These are phyloP conservation scores for Rhinopomastus cyanomelas DNA, from an alignment of 2,113 vertebrate species.

Conservation along the genomic window DNA sequence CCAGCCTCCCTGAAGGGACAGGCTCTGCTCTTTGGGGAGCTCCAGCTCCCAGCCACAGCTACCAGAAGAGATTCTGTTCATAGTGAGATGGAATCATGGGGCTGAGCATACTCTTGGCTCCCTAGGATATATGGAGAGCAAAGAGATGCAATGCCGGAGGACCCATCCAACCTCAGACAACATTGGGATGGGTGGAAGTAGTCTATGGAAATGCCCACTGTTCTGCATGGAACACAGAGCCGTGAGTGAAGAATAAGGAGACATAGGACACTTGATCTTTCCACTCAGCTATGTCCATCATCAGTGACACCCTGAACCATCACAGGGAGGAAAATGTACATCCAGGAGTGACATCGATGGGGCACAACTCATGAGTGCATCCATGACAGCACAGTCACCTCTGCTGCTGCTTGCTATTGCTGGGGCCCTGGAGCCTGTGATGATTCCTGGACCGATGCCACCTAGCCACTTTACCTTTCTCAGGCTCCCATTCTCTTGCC, in stretches of 20 bases:
- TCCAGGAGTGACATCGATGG: neutral
- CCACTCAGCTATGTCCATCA: neutral
- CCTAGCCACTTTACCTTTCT: neutral
- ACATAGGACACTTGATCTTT: neutral
- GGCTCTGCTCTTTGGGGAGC: neutral
- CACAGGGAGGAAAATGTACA: neutral
- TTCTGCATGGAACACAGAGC: accelerated
- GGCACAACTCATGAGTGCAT: accelerated
- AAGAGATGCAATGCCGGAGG: neutral
- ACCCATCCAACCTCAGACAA: neutral
- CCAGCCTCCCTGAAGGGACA: neutral
- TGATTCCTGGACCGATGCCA: neutral
- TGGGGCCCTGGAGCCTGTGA: accelerated
- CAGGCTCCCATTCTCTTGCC: neutral
- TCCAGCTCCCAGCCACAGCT: accelerated
- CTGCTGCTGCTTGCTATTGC: neutral
- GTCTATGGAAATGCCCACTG: neutral
- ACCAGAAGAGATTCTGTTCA: neutral
- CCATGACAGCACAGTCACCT: neutral
- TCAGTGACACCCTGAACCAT: neutral
- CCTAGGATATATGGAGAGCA: neutral
- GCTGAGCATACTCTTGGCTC: neutral
- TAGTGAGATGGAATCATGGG: neutral
- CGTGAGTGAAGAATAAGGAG: neutral
- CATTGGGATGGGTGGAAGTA: accelerated